Base-by-base conservation (phyloP, 2,797 vertebrate species). In the Hybognathus amarus region DNA sequence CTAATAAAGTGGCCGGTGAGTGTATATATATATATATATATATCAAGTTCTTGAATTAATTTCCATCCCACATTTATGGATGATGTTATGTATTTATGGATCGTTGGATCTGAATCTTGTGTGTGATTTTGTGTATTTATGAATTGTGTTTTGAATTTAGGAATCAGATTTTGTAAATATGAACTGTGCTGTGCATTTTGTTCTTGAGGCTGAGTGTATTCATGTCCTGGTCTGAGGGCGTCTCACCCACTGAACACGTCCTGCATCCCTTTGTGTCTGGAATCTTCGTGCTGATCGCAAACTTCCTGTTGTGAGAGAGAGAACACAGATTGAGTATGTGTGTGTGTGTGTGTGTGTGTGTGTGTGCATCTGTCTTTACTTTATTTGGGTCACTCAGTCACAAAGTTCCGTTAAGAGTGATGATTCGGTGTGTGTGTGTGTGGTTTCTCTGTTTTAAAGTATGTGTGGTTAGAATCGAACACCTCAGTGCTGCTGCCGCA, bases 201-300 rank as follows among this genome's bases (percentile, higher is more conserved):
- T 30, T 30, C 30, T 30, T 3, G 30, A 30, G 30, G 30, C 30
- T 3, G 30, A 30, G 30, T 30, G 30, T 30, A 3, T 30, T 30
- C 30, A 30, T 30, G 30, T 30, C 30, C 30, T 30, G 30, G 30
- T 30, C 30, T 5, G 45, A 5, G 42, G 4, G 42, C 33, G 0
- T 84, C 96, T 96, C 91, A 98, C 97, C 96, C 3, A 95, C 96
- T 84, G 96, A 94, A 87, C 97, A 98, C 18, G 92, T 95, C 87
- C 91, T 94, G 91, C 97, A 97, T 87, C 97, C 97, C 88, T 97
- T 98, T 81, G 97, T 98, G 87, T 98, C 97, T 0, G 96, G 96
- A 81, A 98, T 95, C 92, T 98, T 98, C 87, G 80, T 92, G 54
- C 95, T 96, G 88, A 95, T 92, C 5, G 92, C 87, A 85, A 91